Evolutionary conservation across 2,888 invertebrate species (phyloP).

Genomic region (Julus scanicus): DNA sequence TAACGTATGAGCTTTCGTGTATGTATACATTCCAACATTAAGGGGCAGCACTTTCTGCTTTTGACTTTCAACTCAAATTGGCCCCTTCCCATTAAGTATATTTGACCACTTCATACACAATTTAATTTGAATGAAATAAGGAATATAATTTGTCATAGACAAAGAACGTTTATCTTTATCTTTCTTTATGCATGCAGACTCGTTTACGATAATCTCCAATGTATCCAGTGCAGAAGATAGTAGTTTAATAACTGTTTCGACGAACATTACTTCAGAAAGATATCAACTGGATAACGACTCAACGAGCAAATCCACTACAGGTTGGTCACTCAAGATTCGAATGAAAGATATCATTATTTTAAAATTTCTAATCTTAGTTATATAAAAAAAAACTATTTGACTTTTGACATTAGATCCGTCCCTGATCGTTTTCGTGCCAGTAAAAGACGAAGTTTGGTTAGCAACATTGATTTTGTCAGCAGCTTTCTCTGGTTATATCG

Average conservation of each 20-base stretch:
- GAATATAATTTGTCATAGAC: neutral
- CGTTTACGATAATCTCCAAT: slow-evolving; percentile 11
- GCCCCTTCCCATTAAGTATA: too few species aligned
- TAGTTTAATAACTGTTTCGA: neutral
- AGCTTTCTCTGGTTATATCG: slow-evolving; percentile 52
- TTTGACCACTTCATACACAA: too few species aligned
- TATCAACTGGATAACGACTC: slow-evolving; percentile 25
- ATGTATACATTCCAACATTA: neutral
- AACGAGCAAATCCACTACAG: slow-evolving; percentile 41
- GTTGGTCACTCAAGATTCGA: neutral
- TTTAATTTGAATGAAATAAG: neutral
- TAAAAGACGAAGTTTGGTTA: slow-evolving; percentile 54
- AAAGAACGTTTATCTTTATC: neutral
- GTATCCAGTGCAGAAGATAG: neutral
- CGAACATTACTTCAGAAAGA: slow-evolving; percentile 46
- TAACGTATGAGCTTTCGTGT: neutral
- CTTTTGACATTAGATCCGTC: slow-evolving; percentile 45
- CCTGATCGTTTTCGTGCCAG: slow-evolving; percentile 53
- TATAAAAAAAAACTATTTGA: neutral
- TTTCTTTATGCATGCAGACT: neutral
- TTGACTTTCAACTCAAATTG: too few species aligned
- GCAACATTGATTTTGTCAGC: slow-evolving; percentile 51
- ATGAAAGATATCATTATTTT: too few species aligned
- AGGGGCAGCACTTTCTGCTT: neutral
- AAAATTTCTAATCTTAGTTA: neutral